Conservation (phyloP, 1,140 invertebrate genomes). For the Aethina tumida region DNA sequence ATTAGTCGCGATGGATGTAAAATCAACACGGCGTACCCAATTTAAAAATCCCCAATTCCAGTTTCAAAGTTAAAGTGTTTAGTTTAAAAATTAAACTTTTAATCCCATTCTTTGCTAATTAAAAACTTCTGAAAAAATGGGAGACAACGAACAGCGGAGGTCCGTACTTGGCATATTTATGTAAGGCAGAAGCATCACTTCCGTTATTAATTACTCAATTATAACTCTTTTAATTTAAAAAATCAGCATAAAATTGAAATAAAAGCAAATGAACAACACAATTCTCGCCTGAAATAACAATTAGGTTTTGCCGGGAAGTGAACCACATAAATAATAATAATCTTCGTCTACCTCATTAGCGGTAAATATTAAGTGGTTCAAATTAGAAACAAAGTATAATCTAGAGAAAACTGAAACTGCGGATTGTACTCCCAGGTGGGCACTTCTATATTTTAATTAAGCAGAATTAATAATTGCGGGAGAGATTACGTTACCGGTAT, state of each 20-base stretch:
- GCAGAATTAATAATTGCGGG: conserved; percentile 23
- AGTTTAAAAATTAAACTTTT: too few species aligned
- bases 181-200: conserved; percentile 21
- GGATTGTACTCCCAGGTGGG: conserved; percentile 20
- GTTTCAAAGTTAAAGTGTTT: too few species aligned
- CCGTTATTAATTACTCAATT: conserved; percentile 28
- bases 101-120: too few species aligned
- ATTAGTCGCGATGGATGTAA: too few species aligned
- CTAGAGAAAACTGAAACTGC: conserved; percentile 23
- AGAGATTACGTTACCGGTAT: conserved; percentile 19
- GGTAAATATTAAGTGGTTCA: conserved; percentile 23
- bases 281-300: conserved; percentile 20
- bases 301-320: conserved; percentile 18
- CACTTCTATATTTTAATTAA: conserved; percentile 26
- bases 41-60: too few species aligned
- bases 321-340: conserved; percentile 27
- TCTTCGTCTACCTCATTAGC: conserved; percentile 23
- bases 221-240: conserved; percentile 29
- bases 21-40: too few species aligned
- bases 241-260: conserved; percentile 19
- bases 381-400: conserved; percentile 25
- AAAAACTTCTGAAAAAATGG: too few species aligned
- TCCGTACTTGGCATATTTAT: conserved; percentile 16
- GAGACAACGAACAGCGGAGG: too few species aligned
- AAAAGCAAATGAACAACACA: conserved; percentile 19